Evolutionary conservation across 1,140 invertebrate genomes (phyloP), one percentile per base, ranked within the genome.

Genomic region (Brachionus rotundiformis): DNA sequence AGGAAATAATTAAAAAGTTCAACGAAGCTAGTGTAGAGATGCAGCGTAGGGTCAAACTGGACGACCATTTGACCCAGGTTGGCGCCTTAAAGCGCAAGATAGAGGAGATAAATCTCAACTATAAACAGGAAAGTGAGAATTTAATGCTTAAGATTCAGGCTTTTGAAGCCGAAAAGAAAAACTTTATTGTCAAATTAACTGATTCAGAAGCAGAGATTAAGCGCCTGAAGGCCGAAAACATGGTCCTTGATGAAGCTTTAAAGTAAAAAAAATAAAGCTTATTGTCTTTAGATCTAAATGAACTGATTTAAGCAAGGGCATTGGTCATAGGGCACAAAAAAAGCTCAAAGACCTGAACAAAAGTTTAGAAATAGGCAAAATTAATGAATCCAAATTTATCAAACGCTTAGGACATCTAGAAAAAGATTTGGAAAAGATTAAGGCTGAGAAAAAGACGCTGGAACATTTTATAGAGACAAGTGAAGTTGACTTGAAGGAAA

Each of bases 1-100:
- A 79, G 54, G 76, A 79, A 79, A 59, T 79, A 25, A 23, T 33
- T n/a, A 54, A 63, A 54, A 79, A 79, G 13, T 79, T 36, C 29
- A 79, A 79, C 25, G 31, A 79, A 3, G 19, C 33, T 2, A 23
- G 16, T 5, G 25, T 63, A 31, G 76, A 79, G 19, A 59, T 31
- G 47, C 76, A 79, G 13, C 47, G 59, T 2, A n/a, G 76, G 7
- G 16, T 79, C 8, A 59, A 54, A 63, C 25, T 79, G 23, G 76
- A 79, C 29, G 76, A 79, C 23, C 47, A 79, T 29, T 63, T 79
- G 33, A 79, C 16, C 3, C 44, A 79, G 59, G 10, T 79, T 39
- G 47, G 76, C 1, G 31, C 31, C 33, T 63, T 79, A 25, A 54
- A 63, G 25, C 36, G 68, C n/a, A 73, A 73, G 27, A 44, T 73